Conservation (phyloP, 2,888 invertebrate species). For the Notodromas monacha region DNA sequence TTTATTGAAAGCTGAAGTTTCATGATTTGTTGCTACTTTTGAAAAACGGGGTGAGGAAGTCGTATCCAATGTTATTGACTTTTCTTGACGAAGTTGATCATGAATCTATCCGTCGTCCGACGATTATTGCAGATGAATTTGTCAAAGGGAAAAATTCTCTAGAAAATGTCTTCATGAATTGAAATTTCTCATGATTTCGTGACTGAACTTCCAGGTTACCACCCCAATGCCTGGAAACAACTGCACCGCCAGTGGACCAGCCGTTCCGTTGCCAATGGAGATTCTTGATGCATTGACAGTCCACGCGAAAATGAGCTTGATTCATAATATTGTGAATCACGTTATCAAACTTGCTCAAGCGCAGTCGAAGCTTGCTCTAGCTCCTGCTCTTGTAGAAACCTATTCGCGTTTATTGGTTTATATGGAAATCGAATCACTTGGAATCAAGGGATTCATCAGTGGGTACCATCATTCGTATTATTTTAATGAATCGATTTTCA, state of each 20-base stretch:
- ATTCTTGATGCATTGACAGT: constrained; percentile 71
- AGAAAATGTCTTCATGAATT: no score
- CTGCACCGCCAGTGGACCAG: constrained; percentile 26
- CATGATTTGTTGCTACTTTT: no score
- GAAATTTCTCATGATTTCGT: no score
- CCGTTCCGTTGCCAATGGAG: constrained; percentile 61
- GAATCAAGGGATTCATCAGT: constrained; percentile 84
- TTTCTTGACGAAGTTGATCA: no score
- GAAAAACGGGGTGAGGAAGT: no score
- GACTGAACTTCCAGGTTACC: no score
- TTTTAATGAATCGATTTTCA: background rate
- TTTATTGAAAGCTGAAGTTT: no score
- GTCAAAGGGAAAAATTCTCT: no score
- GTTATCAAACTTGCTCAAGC: constrained; percentile 63
- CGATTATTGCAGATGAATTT: no score
- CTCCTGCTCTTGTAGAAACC: constrained; percentile 74
- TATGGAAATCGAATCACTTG: constrained; percentile 79
- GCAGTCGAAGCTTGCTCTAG: constrained; percentile 45
- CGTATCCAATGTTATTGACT: no score
- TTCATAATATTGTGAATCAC: constrained; percentile 31
- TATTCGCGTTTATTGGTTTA: constrained; percentile 72
- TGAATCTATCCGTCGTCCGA: no score
- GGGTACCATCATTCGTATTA: constrained; percentile 14
- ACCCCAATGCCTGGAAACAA: constrained; percentile 15
- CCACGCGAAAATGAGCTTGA: constrained; percentile 76